A percentile compares a stretch with the other conserved stretches of the same genome.
phyloP scores from a whole-genome alignment of 2,797 vertebrate genomes.

The Gadopsis bispinosus region DNA sequence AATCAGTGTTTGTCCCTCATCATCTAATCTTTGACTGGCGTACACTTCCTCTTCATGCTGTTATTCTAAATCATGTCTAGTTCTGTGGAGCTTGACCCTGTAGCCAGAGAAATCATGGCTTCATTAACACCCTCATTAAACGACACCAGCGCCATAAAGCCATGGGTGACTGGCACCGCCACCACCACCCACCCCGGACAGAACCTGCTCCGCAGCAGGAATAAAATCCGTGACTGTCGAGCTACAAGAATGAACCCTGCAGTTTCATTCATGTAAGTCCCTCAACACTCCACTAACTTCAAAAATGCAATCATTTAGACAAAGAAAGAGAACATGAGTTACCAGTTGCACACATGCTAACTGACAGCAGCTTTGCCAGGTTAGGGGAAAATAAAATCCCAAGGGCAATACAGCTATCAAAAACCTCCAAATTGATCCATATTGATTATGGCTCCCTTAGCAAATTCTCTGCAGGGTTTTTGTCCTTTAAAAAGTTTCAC shows the following conservation, averaged over 20 bases:
- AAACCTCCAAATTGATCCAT: not conserved
- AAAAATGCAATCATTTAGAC: not conserved
- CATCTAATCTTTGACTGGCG: not conserved
- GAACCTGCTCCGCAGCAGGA: not conserved
- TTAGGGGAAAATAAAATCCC: not conserved
- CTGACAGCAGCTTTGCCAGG: not conserved
- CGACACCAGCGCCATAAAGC: constrained; percentile 20
- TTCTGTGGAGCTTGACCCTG: constrained; percentile 6
- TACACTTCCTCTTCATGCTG: not conserved
- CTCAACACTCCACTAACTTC: not conserved
- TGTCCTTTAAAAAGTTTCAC: not conserved
- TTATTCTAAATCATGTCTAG: constrained; percentile 9
- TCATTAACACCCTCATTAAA: constrained; percentile 56
- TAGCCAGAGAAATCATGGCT: constrained; percentile 28
- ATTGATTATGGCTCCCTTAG: not conserved
- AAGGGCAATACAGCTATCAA: not conserved
- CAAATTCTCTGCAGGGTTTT: not conserved
- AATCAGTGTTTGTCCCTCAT: not conserved
- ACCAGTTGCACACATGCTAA: too few relatives aligned
- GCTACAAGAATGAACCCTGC: not conserved
- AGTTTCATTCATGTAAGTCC: not conserved
- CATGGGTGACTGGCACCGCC: constrained; percentile 7
- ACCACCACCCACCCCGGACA: not conserved
- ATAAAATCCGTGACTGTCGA: not conserved
- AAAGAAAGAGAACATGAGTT: not conserved